Evolutionary conservation across 2,888 invertebrate species (phyloP).

Genomic region (Spatulosminthurus flaviceps): DNA sequence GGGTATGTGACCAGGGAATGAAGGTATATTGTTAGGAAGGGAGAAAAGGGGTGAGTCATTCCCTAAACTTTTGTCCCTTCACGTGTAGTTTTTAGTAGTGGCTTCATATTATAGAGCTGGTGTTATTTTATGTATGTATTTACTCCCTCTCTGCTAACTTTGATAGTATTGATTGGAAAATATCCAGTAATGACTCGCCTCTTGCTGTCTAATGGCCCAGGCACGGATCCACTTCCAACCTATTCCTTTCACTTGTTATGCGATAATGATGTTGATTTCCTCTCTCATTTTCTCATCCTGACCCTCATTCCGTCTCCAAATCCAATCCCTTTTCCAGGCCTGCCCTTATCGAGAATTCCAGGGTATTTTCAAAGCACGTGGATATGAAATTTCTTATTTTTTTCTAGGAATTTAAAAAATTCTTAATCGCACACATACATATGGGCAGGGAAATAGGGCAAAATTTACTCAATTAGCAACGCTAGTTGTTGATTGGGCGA

Average conservation of each 20-base stretch:
- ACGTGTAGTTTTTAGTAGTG: too few species aligned
- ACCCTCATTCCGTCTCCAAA: too few species aligned
- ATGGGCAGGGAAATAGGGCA: too few species aligned
- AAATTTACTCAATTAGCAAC: too few species aligned
- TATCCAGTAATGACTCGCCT: not conserved
- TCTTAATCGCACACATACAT: too few species aligned
- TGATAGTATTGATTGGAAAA: not conserved
- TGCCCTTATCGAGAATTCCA: too few species aligned
- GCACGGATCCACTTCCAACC: not conserved
- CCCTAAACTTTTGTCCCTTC: not conserved
- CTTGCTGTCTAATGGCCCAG: not conserved
- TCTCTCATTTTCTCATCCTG: not conserved
- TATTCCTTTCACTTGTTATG: constrained; percentile 10
- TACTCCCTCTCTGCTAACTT: not conserved
- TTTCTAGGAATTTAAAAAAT: too few species aligned
- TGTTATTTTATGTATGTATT: not conserved
- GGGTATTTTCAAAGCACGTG: too few species aligned
- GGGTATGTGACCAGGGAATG: not conserved
- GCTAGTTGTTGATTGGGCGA: too few species aligned
- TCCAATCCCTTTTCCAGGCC: not conserved
- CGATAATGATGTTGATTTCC: constrained; percentile 27
- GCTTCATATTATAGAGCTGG: too few species aligned
- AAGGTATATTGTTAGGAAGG: not conserved
- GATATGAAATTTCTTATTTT: too few species aligned
- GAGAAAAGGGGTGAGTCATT: constrained; percentile 19